Evolutionary conservation across 2,113 vertebrate genomes (phyloP), one percentile per base, ranked within the genome.

Genomic region (Acrocephalus kingi): DNA sequence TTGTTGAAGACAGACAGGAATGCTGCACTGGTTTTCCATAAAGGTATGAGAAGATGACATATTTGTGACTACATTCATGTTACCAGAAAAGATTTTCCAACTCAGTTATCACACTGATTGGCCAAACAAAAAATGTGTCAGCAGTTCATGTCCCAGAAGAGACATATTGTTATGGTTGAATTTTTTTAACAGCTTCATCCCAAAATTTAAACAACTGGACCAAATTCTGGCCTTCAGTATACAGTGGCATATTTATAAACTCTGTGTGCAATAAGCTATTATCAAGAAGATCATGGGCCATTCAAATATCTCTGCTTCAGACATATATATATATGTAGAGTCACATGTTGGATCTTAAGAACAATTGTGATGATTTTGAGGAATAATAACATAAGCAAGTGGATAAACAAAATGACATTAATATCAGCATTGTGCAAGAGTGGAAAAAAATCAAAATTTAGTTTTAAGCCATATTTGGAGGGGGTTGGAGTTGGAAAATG

Each of bases 1-100:
- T 55, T 63, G 35, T 67, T 89, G 96, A 92, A 89, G 95, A 96
- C 72, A 93, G 96, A 95, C 82, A 96, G 78, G 93, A 94, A 97
- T 97, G 92, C 14, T 68, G 28, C 43, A 52, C 18, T 66, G 7
- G 37, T 77, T 91, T 95, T 89, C 77, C 74, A 71, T 51, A 55
- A 90, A 95, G 82, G 48, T 94, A 76, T 90, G 71, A 61, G 80
- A 92, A 90, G 78, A 85, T 90, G 75, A 72, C 49, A 82, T 87
- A 69, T 89, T 89, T 83, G 71, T 90, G 82, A 71, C 67, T 63
- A 23, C 15, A 45, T 83, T 74, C 51, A 37, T n/a, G 54, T 85
- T 66, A 67, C 31, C 27, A 81, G 67, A 77, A 74, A 67, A 19
- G n/a, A 30, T 28, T 93, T 93, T 93, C 55, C 48, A 59, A 66